Conservation (phyloP, 1,140 invertebrate species). For the Platorchestia sp. region DNA sequence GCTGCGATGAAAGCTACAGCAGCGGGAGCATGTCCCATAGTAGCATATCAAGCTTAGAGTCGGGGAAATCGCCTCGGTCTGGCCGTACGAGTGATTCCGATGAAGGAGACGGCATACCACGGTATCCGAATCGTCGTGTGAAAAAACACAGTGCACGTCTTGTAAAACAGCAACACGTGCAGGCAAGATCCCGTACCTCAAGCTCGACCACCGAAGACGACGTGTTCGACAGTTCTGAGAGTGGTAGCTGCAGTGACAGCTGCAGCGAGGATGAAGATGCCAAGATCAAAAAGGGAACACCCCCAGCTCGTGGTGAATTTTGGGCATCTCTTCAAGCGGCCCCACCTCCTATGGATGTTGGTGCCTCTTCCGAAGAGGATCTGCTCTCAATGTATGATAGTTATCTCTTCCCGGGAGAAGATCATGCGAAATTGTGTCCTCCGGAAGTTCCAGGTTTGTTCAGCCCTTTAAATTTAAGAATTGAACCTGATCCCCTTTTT, state of each 20-base stretch:
- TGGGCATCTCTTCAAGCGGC: constrained; percentile 20
- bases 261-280: constrained; percentile 24
- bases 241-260: not conserved
- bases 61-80: not conserved
- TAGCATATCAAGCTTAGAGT: constrained; percentile 24
- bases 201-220: constrained; percentile 27
- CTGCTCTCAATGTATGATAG: constrained; percentile 15
- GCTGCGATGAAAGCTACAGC: not conserved
- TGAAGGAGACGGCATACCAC: not conserved
- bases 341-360: constrained; percentile 15
- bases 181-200: not conserved
- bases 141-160: not conserved
- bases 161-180: not conserved
- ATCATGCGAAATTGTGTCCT: not conserved
- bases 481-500: not conserved
- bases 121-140: not conserved
- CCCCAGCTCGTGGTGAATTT: not conserved
- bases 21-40: constrained; percentile 40
- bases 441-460: not conserved
- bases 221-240: constrained; percentile 28
- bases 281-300: not conserved
- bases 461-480: not conserved
- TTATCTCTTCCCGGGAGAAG: constrained; percentile 38
- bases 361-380: constrained; percentile 31
- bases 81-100: constrained; percentile 7